Evolutionary conservation across 2,113 vertebrate species (phyloP).

Genomic region (Seriola dumerili): DNA sequence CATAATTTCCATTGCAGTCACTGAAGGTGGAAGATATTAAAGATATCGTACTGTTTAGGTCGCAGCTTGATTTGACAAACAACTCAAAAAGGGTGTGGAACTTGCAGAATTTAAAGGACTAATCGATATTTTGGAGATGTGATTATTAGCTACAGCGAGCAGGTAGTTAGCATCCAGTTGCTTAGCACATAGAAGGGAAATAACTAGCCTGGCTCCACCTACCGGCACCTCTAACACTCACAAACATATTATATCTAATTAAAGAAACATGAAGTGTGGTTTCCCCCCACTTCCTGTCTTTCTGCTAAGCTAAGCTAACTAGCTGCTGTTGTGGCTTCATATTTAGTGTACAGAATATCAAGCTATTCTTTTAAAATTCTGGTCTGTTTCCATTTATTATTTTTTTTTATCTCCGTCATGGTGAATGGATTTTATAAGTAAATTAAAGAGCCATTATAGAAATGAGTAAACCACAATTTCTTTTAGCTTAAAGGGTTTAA

Average conservation of each 20-base stretch:
- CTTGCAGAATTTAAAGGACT: too few relatives aligned
- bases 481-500: not conserved
- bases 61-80: not conserved
- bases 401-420: not conserved
- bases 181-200: too few relatives aligned
- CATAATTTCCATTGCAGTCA: conserved; percentile 6
- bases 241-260: too few relatives aligned
- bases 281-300: not conserved
- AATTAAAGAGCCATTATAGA: not conserved
- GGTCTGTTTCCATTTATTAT: not conserved
- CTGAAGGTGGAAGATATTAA: too few relatives aligned
- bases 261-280: not conserved
- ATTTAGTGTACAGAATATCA: not conserved
- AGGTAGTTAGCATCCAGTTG: too few relatives aligned
- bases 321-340: not conserved
- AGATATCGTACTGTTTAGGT: not conserved
- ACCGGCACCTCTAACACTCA: too few relatives aligned
- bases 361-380: not conserved
- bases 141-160: too few relatives aligned
- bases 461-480: not conserved
- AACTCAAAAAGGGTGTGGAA: not conserved
- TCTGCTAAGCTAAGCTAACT: not conserved
- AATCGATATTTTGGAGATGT: not conserved
- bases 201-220: too few relatives aligned
- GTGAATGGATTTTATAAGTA: not conserved